These are phyloP conservation scores for Leptodactylus fuscus DNA, from an alignment of 2,113 vertebrate species.

Conservation along the genomic window DNA sequence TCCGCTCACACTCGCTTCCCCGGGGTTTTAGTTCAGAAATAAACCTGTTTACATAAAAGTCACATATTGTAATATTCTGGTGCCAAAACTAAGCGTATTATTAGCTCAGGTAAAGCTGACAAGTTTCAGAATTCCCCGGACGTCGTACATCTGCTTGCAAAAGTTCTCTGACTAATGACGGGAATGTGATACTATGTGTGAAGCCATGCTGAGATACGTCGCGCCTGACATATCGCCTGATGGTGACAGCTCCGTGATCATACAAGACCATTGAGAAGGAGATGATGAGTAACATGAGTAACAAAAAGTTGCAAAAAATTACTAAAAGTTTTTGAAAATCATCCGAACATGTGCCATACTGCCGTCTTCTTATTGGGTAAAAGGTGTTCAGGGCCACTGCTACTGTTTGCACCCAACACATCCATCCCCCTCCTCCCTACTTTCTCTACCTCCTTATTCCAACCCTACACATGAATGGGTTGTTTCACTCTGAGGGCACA, in stretches of 20 bases:
- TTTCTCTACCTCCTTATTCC: no score
- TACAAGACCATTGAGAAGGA: not conserved
- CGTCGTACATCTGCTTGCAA: not conserved
- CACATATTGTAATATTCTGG: not conserved
- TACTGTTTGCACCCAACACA: no score
- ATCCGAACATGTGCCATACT: no score
- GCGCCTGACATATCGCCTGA: not conserved
- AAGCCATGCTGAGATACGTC: not conserved
- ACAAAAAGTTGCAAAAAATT: no score
- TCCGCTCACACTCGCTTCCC: no score
- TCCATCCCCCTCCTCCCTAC: no score
- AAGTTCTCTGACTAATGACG: constrained; percentile 23
- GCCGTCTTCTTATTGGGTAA: no score
- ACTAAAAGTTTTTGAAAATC: no score
- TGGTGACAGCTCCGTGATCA: not conserved
- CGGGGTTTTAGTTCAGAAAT: constrained; percentile 11
- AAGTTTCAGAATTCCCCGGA: constrained; percentile 14
- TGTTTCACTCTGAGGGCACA: no score
- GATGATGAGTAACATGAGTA: no score
- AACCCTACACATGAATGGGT: no score
- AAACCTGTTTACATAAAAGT: constrained; percentile 12
- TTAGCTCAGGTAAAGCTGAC: not conserved
- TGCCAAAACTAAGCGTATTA: constrained; percentile 4
- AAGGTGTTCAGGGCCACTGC: no score
- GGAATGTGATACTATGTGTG: not conserved